Conservation (phyloP, 2,888 invertebrate genomes). For the Vesta saturnalis region DNA sequence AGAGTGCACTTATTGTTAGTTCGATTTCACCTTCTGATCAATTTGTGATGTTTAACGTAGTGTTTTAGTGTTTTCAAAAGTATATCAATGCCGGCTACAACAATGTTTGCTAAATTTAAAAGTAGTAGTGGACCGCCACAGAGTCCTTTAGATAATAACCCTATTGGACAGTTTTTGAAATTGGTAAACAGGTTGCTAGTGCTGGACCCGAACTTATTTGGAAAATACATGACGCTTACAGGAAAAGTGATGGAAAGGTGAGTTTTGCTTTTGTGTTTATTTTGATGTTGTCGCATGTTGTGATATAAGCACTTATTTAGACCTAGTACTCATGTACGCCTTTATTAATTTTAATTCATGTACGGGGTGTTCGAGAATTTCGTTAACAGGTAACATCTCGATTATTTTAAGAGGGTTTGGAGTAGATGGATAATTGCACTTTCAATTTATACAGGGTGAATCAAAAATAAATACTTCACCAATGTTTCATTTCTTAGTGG, state of each 20-base stretch:
- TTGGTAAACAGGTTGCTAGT: slow-evolving; percentile 79
- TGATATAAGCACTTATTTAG: no score
- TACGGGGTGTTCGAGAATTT: no score
- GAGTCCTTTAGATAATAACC: slow-evolving; percentile 76
- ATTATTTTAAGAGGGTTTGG: no score
- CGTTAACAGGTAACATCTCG: no score
- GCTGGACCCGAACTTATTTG: slow-evolving; percentile 92
- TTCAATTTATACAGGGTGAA: no score
- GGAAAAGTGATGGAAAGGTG: slow-evolving; percentile 92
- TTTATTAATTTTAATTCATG: no score
- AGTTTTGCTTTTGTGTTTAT: slow-evolving; percentile 58
- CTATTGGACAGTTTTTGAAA: slow-evolving; percentile 89
- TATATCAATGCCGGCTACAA: slow-evolving; percentile 59
- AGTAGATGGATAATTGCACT: no score
- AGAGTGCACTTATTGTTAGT: slow-evolving; percentile 17
- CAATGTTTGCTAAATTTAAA: slow-evolving; percentile 81
- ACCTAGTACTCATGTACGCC: no score
- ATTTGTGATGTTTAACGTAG: slow-evolving; percentile 19
- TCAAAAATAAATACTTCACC: no score
- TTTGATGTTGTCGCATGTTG: no score
- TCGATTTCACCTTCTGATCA: background rate
- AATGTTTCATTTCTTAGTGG: no score
- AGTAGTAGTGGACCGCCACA: slow-evolving; percentile 66
- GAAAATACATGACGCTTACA: slow-evolving; percentile 90
- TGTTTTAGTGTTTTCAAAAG: slow-evolving; percentile 19